Base-by-base conservation (phyloP, 1,140 invertebrate genomes). In the Elymnias hypermnestra region DNA sequence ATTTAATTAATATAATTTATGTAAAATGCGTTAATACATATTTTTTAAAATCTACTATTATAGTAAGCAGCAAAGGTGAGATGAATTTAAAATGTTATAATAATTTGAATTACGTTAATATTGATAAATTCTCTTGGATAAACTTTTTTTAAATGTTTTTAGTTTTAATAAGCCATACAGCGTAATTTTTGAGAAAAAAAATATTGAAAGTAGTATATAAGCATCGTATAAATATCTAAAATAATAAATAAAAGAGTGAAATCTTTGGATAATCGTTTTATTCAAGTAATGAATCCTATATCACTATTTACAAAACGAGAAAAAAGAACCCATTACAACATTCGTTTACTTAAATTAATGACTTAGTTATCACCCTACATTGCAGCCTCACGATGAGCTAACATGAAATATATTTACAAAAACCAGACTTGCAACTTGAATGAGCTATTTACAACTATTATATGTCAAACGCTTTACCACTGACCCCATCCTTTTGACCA, bases 331-430 rank as follows among this genome's bases (percentile, higher is more conserved):
- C 35, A 59, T 59, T 56, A 59, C 46, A 63, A 43, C 60, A 66
- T 63, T 61, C 55, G 43, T 68, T 65, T 51, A 61, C 68, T 57
- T 81, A 81, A 67, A 66, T 72, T 81, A 83, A 81, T 83, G 81
- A 84, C 81, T 84, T 83, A 84, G 78, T 81, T 78, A 81, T 72
- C 81, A 82, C 76, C 81, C 78, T 81, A 82, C 63, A 57, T 65
- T 67, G 75, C 78, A 81, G 78, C 78, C 81, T 76, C 75, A 55
- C 63, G 76, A 83, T 84, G 81, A 84, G 76, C 81, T 69, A 58
- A 63, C 45, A 46, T 56, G 56, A 59, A 33, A 48, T 55, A 65
- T 82, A 76, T 74, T 71, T 78, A 83, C 72, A 79, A 66, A 56
- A 67, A 63, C 56, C 54, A 63, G 58, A 60, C 57, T 69, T 62